Conservation (phyloP, 2,797 vertebrate genomes). For the Cetoscarus ocellatus region DNA sequence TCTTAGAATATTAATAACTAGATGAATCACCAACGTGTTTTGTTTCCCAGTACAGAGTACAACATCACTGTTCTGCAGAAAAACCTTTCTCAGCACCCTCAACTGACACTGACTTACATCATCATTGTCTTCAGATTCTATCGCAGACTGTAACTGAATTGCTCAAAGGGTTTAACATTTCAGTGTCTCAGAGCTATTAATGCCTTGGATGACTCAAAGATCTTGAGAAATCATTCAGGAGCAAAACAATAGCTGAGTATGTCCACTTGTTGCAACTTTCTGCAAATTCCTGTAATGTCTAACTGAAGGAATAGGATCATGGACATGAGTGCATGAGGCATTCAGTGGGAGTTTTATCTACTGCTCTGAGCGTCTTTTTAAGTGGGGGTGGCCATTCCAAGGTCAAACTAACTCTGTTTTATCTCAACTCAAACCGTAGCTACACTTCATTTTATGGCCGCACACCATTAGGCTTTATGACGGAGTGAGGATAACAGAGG, state of each 20-base stretch:
- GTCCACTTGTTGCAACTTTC: conserved; percentile 27
- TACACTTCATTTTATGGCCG: conserved; percentile 44
- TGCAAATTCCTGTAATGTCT: conserved; percentile 12
- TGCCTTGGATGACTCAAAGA: neutral
- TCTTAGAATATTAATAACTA: no score
- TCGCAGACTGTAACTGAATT: conserved; percentile 6
- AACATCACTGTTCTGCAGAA: no score
- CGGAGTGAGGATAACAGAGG: conserved; percentile 41
- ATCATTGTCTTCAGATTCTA: neutral
- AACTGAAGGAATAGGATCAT: conserved; percentile 29
- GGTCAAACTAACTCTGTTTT: conserved; percentile 66
- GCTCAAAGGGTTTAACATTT: conserved; percentile 13
- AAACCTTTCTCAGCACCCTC: no score
- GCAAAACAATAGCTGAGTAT: conserved; percentile 27
- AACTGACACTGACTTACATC: no score
- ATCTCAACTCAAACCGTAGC: conserved; percentile 58
- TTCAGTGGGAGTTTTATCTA: conserved; percentile 47
- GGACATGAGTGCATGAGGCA: conserved; percentile 34
- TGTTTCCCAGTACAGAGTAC: no score
- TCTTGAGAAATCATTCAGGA: conserved; percentile 12
- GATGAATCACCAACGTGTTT: no score
- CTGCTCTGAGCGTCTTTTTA: conserved; percentile 55
- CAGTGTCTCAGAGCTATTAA: neutral
- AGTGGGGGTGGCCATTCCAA: conserved; percentile 38
- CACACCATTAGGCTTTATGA: conserved; percentile 62